phyloP scores from a whole-genome alignment of 2,113 vertebrate genomes.

The Xyrauchen texanus region DNA sequence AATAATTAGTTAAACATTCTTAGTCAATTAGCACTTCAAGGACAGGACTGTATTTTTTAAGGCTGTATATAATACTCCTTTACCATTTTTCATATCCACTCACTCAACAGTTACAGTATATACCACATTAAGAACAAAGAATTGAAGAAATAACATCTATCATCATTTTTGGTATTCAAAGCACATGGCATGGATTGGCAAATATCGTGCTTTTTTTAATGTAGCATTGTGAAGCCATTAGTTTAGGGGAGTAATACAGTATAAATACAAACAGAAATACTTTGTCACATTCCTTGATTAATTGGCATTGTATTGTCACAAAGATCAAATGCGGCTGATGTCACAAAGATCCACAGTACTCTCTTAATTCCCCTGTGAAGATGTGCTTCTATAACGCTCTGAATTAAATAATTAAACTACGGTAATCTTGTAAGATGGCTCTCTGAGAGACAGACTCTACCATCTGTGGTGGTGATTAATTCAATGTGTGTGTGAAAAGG shows the following conservation, averaged over 20 bases:
- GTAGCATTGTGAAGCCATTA: constrained; percentile 3
- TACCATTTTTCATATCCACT: neutral
- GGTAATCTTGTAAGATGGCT: constrained; percentile 17
- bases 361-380: neutral
- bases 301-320: neutral
- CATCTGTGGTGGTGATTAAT: constrained; percentile 43
- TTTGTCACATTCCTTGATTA: neutral
- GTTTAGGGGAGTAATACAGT: neutral
- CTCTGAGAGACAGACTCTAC: constrained; percentile 17
- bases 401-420: constrained; percentile 37
- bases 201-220: neutral
- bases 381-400: neutral
- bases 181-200: neutral
- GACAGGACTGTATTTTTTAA: neutral
- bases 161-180: neutral
- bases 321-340: too few relatives aligned
- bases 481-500: constrained; percentile 23
- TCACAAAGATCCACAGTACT: neutral
- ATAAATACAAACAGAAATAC: neutral
- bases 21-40: constrained; percentile 28
- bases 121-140: too few relatives aligned
- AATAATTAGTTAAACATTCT: neutral
- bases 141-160: neutral
- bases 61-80: neutral
- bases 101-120: neutral